Base-by-base conservation (phyloP, 2,888 invertebrate genomes). In the Petrolisthes manimaculis region DNA sequence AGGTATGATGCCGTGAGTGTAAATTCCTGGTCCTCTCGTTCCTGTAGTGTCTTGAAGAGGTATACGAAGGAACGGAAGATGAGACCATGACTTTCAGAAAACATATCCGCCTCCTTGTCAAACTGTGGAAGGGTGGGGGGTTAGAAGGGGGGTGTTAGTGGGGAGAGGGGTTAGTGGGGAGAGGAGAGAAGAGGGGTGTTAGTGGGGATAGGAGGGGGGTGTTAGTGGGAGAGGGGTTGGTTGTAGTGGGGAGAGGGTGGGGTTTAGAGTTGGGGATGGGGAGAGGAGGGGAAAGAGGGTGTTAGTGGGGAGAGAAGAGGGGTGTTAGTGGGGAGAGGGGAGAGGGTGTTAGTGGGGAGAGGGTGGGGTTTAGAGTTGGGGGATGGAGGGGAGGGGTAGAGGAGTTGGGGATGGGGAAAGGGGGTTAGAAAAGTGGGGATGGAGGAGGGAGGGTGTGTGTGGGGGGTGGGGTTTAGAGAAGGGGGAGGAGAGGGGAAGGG, bases 61-160 rank as follows among this genome's bases (percentile, higher is more conserved):
- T 98, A 96, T 92, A 97, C 95, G 94, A 98, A 98, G 5, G 97
- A 96, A 8, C 97, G 95, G 92, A 97, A 97, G 92, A 98, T 96
- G 86, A 98, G 94, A 1, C 98, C 98, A 93, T 97, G 97, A 12
- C 96, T 95, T 51, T 95, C 94, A 89, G 96, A 95, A 92, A 95
- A 95, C 0, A 95, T 95, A 92, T 95, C 95, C 18, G 95, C 94
- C 14, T 37, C 87, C 1, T 77, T 84, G 12, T 84, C 83, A 67
- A 89, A 89, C 89, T 89, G 89, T 14, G 21, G 74, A 54, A n/a
- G 21, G 2, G 61, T 61, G 61, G 1, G 77, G 4, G 53, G 18
- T 3, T 4, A 14, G 53, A 0, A 6, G 6, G 61, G 3, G 1
- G 61, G 61, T n/a, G n/a, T n/a, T n/a, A 18, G 61, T 1, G 3